Conservation (phyloP, 2,797 vertebrate genomes). For the Tarsius wallacei region DNA sequence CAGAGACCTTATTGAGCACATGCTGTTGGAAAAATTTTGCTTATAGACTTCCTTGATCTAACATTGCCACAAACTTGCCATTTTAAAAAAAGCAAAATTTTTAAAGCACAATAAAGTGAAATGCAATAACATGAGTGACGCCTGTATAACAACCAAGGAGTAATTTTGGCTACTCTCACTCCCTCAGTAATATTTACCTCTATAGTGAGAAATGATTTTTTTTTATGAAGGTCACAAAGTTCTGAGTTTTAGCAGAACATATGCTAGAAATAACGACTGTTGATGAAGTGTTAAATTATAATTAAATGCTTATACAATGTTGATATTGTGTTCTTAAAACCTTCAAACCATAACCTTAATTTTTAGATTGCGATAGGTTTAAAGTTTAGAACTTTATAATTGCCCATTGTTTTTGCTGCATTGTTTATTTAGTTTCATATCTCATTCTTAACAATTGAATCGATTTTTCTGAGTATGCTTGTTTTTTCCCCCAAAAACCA, state of each 20-base stretch:
- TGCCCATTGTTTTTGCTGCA: not conserved
- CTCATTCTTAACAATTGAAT: conserved; percentile 38
- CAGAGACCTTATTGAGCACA: not conserved
- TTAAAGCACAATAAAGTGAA: not conserved
- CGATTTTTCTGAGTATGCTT: not conserved
- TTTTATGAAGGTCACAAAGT: not conserved
- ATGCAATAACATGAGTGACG: not conserved
- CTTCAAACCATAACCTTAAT: not conserved
- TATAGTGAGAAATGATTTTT: not conserved
- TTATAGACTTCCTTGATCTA: not conserved
- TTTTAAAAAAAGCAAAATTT: not conserved
- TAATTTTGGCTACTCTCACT: not conserved
- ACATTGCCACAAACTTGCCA: not conserved
- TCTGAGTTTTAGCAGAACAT: not conserved
- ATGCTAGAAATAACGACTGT: not conserved
- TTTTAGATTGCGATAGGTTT: not conserved
- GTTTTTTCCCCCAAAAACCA: conserved; percentile 14
- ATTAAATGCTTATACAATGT: not conserved
- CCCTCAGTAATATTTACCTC: not conserved
- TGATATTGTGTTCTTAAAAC: not conserved
- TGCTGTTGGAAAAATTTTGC: not conserved
- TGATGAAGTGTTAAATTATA: not conserved
- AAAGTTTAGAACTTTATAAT: conserved; percentile 1
- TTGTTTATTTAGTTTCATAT: conserved; percentile 65
- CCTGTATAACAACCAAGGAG: not conserved